A percentile compares a stretch with the other conserved stretches of the same genome.
Conservation (phyloP, 2,888 invertebrate species). For the Rhamnusium bicolor region DNA sequence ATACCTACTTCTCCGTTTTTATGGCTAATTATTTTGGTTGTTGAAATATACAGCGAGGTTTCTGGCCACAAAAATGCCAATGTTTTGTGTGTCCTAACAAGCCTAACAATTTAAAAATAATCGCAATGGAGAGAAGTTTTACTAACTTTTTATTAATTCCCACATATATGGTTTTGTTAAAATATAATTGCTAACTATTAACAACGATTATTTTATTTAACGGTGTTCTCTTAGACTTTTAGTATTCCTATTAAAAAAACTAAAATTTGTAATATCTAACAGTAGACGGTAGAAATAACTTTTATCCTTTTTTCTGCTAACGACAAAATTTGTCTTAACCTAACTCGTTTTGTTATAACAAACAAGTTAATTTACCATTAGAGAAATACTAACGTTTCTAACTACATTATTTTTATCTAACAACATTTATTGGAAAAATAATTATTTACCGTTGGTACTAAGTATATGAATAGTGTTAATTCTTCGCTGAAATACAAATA, state of each 20-base stretch:
- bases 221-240: background rate
- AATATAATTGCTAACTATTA: background rate
- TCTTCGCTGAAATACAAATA: background rate
- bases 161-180: background rate
- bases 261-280: background rate
- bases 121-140: constrained; percentile 8
- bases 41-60: background rate
- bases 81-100: background rate
- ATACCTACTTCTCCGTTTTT: background rate
- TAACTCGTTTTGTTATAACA: background rate
- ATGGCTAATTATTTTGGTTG: background rate
- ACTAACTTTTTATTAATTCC: constrained; percentile 1
- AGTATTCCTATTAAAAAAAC: background rate
- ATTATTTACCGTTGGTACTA: background rate
- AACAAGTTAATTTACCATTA: background rate
- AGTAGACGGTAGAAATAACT: background rate
- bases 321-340: background rate
- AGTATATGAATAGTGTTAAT: background rate
- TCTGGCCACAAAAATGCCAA: constrained; percentile 29
- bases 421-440: background rate
- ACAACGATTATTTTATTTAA: background rate
- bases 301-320: background rate
- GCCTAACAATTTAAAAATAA: background rate
- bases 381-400: background rate
- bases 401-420: background rate